A percentile compares a stretch with the other conserved stretches of the same genome.
phyloP scores from a whole-genome alignment of 2,113 vertebrate genomes.

The Nothobranchius furzeri region DNA sequence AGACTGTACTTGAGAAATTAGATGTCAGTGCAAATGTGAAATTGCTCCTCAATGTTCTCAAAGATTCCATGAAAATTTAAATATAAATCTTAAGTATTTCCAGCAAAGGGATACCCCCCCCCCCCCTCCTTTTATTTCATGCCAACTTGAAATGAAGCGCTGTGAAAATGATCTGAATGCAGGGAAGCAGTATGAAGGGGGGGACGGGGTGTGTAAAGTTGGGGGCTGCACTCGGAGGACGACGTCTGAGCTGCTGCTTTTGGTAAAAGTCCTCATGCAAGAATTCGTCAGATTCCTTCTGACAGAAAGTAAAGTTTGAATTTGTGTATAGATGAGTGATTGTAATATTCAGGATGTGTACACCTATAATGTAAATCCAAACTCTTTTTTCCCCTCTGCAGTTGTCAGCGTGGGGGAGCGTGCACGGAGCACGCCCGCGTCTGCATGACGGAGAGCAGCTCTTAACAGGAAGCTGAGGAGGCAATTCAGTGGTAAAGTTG shows the following conservation, averaged over 20 bases:
- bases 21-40: conserved; percentile 86
- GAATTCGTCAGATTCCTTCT: conserved; percentile 72
- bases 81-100: conserved; percentile 82
- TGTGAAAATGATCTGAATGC: conserved; percentile 79
- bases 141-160: conserved; percentile 78
- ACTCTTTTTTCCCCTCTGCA: conserved; percentile 10
- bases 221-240: conserved; percentile 54
- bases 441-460: conserved; percentile 51
- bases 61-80: conserved; percentile 85
- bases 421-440: conserved; percentile 9
- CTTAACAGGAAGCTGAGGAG: conserved; percentile 35
- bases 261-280: conserved; percentile 70
- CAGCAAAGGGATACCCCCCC: conserved; percentile 74
- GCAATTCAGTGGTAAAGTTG: conserved; percentile 38
- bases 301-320: conserved; percentile 73
- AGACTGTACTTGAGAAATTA: conserved; percentile 83
- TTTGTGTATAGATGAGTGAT: conserved; percentile 68
- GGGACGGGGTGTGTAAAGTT: conserved; percentile 72
- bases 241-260: conserved; percentile 61
- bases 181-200: conserved; percentile 57
- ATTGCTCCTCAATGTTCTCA: conserved; percentile 85
- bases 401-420: conserved; percentile 28
- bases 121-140: conserved; percentile 41
- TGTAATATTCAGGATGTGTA: conserved; percentile 62
- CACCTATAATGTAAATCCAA: conserved; percentile 64